Conservation (phyloP, 2,888 invertebrate genomes). For the Sarcophaga caerulescens region DNA sequence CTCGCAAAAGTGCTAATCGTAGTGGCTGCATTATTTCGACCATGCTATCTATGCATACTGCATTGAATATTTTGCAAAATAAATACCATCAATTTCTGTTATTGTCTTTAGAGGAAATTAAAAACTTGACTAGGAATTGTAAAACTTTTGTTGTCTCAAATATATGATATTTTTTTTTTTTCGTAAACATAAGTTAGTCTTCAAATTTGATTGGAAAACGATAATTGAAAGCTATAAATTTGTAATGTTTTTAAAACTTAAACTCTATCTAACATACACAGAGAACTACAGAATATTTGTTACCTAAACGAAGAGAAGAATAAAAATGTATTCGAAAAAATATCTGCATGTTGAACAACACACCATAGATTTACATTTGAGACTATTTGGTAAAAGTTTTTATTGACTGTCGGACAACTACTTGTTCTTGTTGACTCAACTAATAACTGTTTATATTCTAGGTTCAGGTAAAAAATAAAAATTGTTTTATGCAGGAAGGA, state of each 20-base stretch:
- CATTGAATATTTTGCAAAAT: background rate
- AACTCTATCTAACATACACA: conserved; percentile 8
- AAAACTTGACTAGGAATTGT: conserved; percentile 47
- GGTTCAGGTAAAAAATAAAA: conserved; percentile 45
- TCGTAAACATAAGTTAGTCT: conserved; percentile 49
- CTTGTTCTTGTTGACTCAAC: conserved; percentile 60
- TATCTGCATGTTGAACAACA: too few species aligned
- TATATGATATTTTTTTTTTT: background rate
- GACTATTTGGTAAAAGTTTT: conserved; percentile 48
- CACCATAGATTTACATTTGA: background rate
- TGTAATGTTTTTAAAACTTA: conserved; percentile 55
- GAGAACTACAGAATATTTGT: background rate
- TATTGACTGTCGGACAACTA: conserved; percentile 48
- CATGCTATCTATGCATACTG: background rate
- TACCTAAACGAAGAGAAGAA: too few species aligned
- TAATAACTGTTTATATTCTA: conserved; percentile 65
- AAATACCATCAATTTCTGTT: conserved; percentile 17
- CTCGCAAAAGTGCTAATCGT: too few species aligned
- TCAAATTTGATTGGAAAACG: conserved; percentile 58
- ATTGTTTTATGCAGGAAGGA: conserved; percentile 20
- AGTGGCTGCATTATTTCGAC: background rate
- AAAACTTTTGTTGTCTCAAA: conserved; percentile 34
- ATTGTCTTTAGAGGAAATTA: conserved; percentile 54
- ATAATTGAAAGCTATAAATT: conserved; percentile 67
- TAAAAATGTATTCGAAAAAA: too few species aligned